Base-by-base conservation (phyloP, 2,888 invertebrate species). In the Camponotus fellah region DNA sequence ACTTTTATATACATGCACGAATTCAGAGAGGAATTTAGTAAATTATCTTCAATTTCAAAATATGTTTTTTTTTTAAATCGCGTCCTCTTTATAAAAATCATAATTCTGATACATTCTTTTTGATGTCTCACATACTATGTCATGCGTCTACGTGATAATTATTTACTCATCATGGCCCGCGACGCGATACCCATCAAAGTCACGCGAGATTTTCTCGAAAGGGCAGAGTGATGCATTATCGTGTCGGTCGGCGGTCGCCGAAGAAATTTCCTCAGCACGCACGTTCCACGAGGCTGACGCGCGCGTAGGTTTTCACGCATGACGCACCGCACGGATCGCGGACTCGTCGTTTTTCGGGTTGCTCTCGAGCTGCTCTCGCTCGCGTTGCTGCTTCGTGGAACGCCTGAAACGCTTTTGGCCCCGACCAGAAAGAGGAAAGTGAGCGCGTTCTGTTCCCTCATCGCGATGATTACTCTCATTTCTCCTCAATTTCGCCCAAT, bases 381-480 rank as follows among this genome's bases (percentile, higher is more conserved):
- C 83, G 85, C 53, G 49, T 46, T 56, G 79, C 64, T 40, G 83
- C 65, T 91, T 91, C 91, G 91, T 86, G 83, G 91, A 91, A 91
- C 89, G 88, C 85, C 88, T 88, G 90, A 91, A 91, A 91, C 87
- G 87, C 86, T 85, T 91, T 91, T 90, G 90, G 91, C 87, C 84
- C 81, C 90, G 82, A 77, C 85, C 85, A 85, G 84, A 88, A 88
- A 84, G 85, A 84, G 82, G 85, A 85, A 85, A 86, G 75, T 83
- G 71, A 80, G 21, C 69, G 46, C 62, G 60, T 69, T 64, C 40
- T 34, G 65, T 40, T 71, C 62, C 58, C 71, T 79, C 79, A 53
- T 56, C 58, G 21, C 71, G 60, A 34, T 14, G 69, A 69, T 60
- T 26, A 71, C 60, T 69, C 21, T 12, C 79, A 60, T 71, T 60